These are phyloP conservation scores for Lithobates sylvaticus DNA, from an alignment of 2,797 vertebrate species.

Conservation along the genomic window DNA sequence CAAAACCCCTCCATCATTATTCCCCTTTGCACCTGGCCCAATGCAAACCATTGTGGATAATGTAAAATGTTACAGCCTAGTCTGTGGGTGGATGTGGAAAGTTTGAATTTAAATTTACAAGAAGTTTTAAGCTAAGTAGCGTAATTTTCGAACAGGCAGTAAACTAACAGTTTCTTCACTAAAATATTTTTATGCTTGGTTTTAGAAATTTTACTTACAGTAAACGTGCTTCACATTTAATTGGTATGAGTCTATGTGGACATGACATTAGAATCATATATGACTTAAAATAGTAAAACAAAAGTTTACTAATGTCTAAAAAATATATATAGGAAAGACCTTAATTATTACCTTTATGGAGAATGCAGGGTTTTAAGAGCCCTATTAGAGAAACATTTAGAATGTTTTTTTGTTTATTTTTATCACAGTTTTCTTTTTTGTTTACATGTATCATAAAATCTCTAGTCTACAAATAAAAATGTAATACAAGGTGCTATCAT, in stretches of 20 bases:
- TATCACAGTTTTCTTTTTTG: too few relatives aligned
- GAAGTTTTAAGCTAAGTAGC: constrained; percentile 44
- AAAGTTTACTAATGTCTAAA: background rate
- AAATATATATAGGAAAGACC: background rate
- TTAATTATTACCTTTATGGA: too few relatives aligned
- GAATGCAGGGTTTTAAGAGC: too few relatives aligned
- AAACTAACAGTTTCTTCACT: constrained; percentile 41
- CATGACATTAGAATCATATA: background rate
- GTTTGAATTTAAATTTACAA: constrained; percentile 44
- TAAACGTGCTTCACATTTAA: background rate
- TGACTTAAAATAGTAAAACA: background rate
- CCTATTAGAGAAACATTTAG: too few relatives aligned
- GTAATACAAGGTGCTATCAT: too few relatives aligned
- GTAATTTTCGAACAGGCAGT: constrained; percentile 30
- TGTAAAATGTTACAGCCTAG: constrained; percentile 38
- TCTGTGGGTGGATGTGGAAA: constrained; percentile 50
- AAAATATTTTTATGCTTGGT: constrained; percentile 12
- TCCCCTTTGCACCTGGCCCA: constrained; percentile 47
- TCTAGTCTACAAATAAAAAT: too few relatives aligned
- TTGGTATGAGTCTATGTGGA: background rate
- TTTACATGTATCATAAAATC: too few relatives aligned
- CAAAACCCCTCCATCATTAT: constrained; percentile 46
- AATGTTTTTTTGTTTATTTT: too few relatives aligned
- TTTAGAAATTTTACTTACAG: background rate
- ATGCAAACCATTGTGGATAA: constrained; percentile 46